Evolutionary conservation across 1,140 invertebrate species (phyloP).

Genomic region (Orius insidiosus): DNA sequence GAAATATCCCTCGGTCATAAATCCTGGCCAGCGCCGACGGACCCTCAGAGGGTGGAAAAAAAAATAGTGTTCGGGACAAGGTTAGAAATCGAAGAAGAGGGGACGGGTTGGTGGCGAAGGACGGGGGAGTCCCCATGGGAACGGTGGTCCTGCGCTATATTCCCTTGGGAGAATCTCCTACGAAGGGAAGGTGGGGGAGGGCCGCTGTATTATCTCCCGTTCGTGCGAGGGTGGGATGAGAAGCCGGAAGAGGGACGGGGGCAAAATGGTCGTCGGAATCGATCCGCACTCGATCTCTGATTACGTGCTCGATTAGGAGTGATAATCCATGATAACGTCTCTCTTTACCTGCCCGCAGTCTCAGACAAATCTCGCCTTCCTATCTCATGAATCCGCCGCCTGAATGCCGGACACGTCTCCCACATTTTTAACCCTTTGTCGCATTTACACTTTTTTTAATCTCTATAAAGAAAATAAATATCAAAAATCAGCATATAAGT

Average conservation of each 20-base stretch:
- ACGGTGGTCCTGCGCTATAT: conserved; percentile 11
- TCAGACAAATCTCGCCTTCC: too few relatives aligned
- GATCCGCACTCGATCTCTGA: conserved; percentile 7
- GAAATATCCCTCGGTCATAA: too few relatives aligned
- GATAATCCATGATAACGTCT: neutral
- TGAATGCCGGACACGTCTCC: too few relatives aligned
- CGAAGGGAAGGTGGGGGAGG: conserved; percentile 1
- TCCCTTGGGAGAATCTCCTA: conserved; percentile 8
- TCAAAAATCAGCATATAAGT: too few relatives aligned
- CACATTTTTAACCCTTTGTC: too few relatives aligned
- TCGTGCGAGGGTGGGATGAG: conserved; percentile 1
- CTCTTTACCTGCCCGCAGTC: too few relatives aligned
- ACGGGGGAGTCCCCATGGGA: conserved; percentile 8
- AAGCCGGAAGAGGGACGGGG: neutral
- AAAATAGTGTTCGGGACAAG: conserved; percentile 12
- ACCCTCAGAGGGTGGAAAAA: conserved; percentile 1
- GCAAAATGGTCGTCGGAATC: conserved; percentile 10
- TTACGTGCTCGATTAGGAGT: conserved; percentile 5
- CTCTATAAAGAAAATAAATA: too few relatives aligned
- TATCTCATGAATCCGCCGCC: too few relatives aligned
- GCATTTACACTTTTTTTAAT: too few relatives aligned
- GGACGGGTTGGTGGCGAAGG: conserved; percentile 1
- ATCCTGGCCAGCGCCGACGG: too few relatives aligned
- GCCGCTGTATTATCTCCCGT: conserved; percentile 5
- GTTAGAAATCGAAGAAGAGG: conserved; percentile 10